Evolutionary conservation across 2,113 vertebrate genomes (phyloP).

Genomic region (Percina caprodes): DNA sequence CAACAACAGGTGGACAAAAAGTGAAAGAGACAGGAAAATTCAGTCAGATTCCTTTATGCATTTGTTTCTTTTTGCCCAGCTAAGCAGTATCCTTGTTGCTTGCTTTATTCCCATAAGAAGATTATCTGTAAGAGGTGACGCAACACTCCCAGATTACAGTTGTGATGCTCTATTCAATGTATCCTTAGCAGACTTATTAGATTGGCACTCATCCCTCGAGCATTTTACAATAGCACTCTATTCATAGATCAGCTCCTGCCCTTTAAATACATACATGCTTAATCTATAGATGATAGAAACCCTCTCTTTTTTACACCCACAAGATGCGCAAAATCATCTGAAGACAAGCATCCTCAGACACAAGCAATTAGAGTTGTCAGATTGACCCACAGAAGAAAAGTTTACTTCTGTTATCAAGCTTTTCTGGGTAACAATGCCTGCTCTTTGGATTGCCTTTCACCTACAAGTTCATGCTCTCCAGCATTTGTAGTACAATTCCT

Average conservation of each 20-base stretch:
- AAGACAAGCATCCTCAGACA: slow-evolving; percentile 23
- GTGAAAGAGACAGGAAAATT: neutral
- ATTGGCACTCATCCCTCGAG: slow-evolving; percentile 28
- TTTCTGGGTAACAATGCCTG: slow-evolving; percentile 21
- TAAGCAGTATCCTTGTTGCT: slow-evolving; percentile 42
- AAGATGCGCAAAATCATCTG: slow-evolving; percentile 8
- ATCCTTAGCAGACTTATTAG: slow-evolving; percentile 55
- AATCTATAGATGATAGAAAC: slow-evolving; percentile 24
- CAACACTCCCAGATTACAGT: slow-evolving; percentile 52
- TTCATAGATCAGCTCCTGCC: slow-evolving; percentile 33
- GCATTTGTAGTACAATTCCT: slow-evolving; percentile 31
- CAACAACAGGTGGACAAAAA: neutral
- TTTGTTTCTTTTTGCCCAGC: slow-evolving; percentile 34
- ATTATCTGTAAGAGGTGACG: slow-evolving; percentile 59
- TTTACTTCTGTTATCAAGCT: slow-evolving; percentile 24
- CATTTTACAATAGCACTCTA: slow-evolving; percentile 34
- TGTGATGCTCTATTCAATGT: slow-evolving; percentile 52
- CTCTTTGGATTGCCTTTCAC: slow-evolving; percentile 27
- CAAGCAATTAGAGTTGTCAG: slow-evolving; percentile 37
- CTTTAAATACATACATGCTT: slow-evolving; percentile 35
- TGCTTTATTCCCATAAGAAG: slow-evolving; percentile 50
- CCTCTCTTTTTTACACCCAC: neutral
- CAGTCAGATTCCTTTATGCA: slow-evolving; percentile 26
- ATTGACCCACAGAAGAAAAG: slow-evolving; percentile 25
- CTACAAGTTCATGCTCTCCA: neutral